phyloP scores from a whole-genome alignment of 2,113 vertebrate genomes.

The Amphiprion percula region DNA sequence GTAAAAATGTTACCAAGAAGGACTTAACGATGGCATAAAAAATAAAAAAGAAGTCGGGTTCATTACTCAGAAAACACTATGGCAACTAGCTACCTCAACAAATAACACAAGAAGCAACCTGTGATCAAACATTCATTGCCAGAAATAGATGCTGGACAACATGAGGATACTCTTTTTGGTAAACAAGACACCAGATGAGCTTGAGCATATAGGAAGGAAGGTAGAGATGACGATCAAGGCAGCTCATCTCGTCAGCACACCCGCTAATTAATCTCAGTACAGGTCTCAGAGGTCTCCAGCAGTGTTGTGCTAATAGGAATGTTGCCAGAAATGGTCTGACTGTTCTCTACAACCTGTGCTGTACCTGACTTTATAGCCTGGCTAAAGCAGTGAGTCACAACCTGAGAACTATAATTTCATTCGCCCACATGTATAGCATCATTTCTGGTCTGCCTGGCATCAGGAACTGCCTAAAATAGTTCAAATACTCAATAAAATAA shows the following conservation, averaged over 20 bases:
- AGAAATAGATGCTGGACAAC: not conserved
- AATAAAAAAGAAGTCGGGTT: too few species aligned
- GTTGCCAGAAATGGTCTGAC: not conserved
- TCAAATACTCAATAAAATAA: not conserved
- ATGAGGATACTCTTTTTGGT: not conserved
- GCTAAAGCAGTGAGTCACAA: not conserved
- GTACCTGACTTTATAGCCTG: not conserved
- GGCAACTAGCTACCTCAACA: not conserved
- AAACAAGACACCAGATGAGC: conserved; percentile 13
- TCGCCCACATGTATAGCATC: not conserved
- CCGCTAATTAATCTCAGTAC: not conserved
- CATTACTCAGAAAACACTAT: not conserved
- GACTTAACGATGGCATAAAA: not conserved
- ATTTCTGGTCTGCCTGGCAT: not conserved
- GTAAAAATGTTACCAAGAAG: not conserved
- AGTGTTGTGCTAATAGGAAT: not conserved
- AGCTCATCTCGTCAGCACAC: not conserved
- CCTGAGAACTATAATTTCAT: not conserved
- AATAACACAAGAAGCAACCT: not conserved
- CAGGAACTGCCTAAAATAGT: not conserved
- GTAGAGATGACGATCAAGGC: not conserved
- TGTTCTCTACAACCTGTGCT: not conserved
- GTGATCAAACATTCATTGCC: not conserved
- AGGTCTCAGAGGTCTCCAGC: not conserved
- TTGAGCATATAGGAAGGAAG: not conserved